phyloP scores from a whole-genome alignment of 2,888 invertebrate species.

The Epinotia bilunana region DNA sequence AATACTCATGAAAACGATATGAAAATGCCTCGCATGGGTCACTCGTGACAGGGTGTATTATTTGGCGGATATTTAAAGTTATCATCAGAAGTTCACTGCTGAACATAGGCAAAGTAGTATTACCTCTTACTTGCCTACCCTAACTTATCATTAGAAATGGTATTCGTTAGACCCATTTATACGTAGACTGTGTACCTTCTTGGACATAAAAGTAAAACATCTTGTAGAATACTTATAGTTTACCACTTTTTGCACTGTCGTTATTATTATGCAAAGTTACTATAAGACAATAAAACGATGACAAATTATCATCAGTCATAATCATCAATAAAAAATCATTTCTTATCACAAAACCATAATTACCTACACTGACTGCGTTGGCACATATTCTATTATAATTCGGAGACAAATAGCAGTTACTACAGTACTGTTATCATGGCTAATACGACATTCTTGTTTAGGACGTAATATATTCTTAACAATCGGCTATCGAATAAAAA shows the following conservation, averaged over 20 bases:
- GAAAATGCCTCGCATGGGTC: too few species aligned
- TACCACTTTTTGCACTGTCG: neutral
- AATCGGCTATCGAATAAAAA: slow-evolving; percentile 46
- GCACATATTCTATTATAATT: slow-evolving; percentile 23
- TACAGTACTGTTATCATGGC: neutral
- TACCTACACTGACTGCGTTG: slow-evolving; percentile 14
- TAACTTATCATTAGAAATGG: too few species aligned
- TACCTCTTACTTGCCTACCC: too few species aligned
- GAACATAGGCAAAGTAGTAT: too few species aligned
- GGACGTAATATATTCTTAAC: slow-evolving; percentile 36
- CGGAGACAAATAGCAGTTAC: neutral
- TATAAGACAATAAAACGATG: slow-evolving; percentile 20
- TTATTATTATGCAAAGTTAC: neutral
- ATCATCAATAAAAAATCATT: slow-evolving; percentile 20
- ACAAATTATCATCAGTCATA: slow-evolving; percentile 27
- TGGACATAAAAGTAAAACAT: neutral
- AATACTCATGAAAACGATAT: too few species aligned
- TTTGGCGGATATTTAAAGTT: too few species aligned
- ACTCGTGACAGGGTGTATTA: too few species aligned
- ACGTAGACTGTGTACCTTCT: too few species aligned
- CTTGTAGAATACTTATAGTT: neutral
- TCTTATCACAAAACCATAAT: slow-evolving; percentile 31
- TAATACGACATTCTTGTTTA: slow-evolving; percentile 15
- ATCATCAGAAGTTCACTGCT: too few species aligned
- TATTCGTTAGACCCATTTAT: neutral